Evolutionary conservation across 2,888 invertebrate genomes (phyloP), one percentile per base, ranked within the genome.

Genomic region (Baccha elongata): DNA sequence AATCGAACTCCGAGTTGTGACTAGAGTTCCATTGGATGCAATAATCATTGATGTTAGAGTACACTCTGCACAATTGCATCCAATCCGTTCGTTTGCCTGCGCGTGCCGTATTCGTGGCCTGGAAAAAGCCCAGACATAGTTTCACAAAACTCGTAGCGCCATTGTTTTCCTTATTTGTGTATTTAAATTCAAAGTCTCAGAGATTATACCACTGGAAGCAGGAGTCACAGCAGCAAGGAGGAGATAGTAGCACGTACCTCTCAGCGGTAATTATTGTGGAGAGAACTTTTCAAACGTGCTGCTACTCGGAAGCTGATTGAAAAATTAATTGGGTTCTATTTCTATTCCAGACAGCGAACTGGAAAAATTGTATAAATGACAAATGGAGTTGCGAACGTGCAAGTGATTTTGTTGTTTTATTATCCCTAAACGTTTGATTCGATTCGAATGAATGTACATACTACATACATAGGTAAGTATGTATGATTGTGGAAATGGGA

Each of bases 271-370:
- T 83, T 83, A 83, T 78, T 78, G 78, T 50, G 67, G 32, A 58
- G 68, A 72, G 78, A 69, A 76, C 55, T 68, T 67, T 62, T 55
- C 37, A 78, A 78, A 83, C 83, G 83, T 83, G 83, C 78, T 83
- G 64, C 72, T 78, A 19, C 64, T 83, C 78, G 78, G 73, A 68
- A 83, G 83, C 83, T 83, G 83, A 78, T 73, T 83, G 78, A 83
- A 83, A 83, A 83, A 83, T 83, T 78, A 83, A 83, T 83, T 83
- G 68, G 78, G 55, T 78, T 83, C 72, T 78, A n/a, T n/a, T n/a
- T n/a, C n/a, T n/a, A 83, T 78, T 55, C 83, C 72, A 76, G 76
- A 78, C 72, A 55, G 72, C 48, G 71, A 50, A 64, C 53, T 64
- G 48, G 68, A 64, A 72, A 72, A 73, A 64, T 46, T 68, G n/a